Evolutionary conservation across 92 coral and sea anemone genomes (phyloP).

Genomic region (Epizoanthus stellaris): DNA sequence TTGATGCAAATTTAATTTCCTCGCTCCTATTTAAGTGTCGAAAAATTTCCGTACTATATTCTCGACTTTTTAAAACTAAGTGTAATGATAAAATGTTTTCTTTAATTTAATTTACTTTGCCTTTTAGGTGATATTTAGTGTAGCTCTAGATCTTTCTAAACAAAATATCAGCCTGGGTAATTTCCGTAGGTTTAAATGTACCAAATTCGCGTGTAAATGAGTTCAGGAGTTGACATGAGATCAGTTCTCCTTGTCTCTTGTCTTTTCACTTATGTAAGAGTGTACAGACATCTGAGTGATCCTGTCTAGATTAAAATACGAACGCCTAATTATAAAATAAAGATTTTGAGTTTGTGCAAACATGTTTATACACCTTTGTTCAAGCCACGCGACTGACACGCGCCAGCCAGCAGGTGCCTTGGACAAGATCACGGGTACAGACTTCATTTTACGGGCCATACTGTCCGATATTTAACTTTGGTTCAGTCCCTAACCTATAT

Average conservation of each 20-base stretch:
- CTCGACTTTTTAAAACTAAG: conserved; percentile 73
- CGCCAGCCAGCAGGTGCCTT: conserved; percentile 89
- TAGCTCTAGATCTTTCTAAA: conserved; percentile 48
- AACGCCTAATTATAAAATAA: conserved; percentile 84
- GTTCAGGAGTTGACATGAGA: conserved; percentile 7
- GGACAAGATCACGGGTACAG: conserved; percentile 36
- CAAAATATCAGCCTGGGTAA: conserved; percentile 53
- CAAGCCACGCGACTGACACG: conserved; percentile 94
- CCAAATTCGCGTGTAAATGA: conserved; percentile 11
- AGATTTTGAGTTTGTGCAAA: conserved; percentile 74
- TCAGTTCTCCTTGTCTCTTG: conserved; percentile 38
- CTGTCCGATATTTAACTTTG: conserved; percentile 50
- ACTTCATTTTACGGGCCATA: conserved; percentile 44
- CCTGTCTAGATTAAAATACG: conserved; percentile 75
- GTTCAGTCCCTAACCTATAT: conserved; percentile 32
- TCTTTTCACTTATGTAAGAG: conserved; percentile 41
- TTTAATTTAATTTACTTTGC: conserved; percentile 72
- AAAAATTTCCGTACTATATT: conserved; percentile 69
- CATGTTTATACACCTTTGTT: conserved; percentile 86
- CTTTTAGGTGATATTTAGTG: conserved; percentile 24
- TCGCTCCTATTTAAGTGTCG: conserved; percentile 66
- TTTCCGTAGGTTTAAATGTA: conserved; percentile 56
- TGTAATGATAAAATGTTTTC: conserved; percentile 76
- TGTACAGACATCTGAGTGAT: conserved; percentile 71
- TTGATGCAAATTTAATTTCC: conserved; percentile 90